phyloP scores from a whole-genome alignment of 2,888 invertebrate genomes.

The Hypomecis atomaria region DNA sequence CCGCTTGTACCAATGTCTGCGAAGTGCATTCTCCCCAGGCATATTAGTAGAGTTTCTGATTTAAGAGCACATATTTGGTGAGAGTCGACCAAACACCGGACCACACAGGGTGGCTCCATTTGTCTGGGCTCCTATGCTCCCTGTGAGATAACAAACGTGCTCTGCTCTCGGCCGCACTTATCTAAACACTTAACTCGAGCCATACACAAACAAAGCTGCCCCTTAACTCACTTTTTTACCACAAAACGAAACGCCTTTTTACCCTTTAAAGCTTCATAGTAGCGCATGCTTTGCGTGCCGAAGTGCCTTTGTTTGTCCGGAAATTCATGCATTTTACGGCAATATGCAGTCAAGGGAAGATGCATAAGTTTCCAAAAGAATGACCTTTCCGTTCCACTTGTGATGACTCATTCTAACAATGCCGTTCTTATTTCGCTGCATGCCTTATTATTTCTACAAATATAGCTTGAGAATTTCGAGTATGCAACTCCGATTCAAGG shows the following conservation, averaged over 20 bases:
- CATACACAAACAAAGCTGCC: conserved; percentile 81
- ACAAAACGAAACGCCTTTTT: conserved; percentile 72
- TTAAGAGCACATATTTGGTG: conserved; percentile 69
- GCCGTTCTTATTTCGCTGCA: conserved; percentile 33
- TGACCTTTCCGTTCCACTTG: conserved; percentile 68
- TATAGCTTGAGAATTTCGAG: conserved; percentile 43
- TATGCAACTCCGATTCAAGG: conserved; percentile 35
- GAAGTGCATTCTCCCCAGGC: conserved; percentile 44
- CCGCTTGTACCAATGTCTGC: conserved; percentile 42
- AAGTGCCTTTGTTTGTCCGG: conserved; percentile 74
- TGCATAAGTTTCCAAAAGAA: conserved; percentile 62
- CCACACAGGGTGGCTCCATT: conserved; percentile 83
- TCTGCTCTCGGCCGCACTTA: conserved; percentile 80
- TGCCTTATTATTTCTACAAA: conserved; percentile 38
- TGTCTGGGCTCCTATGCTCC: conserved; percentile 71
- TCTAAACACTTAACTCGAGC: conserved; percentile 82
- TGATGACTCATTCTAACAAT: conserved; percentile 45
- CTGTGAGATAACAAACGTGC: conserved; percentile 81
- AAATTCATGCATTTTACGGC: conserved; percentile 77
- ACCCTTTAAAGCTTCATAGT: conserved; percentile 75
- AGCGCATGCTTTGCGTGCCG: conserved; percentile 75
- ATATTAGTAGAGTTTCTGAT: conserved; percentile 57
- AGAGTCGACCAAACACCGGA: conserved; percentile 73
- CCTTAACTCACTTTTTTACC: conserved; percentile 80
- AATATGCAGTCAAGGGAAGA: conserved; percentile 69